phyloP scores from a whole-genome alignment of 2,797 vertebrate species.

The Macropodus opercularis region DNA sequence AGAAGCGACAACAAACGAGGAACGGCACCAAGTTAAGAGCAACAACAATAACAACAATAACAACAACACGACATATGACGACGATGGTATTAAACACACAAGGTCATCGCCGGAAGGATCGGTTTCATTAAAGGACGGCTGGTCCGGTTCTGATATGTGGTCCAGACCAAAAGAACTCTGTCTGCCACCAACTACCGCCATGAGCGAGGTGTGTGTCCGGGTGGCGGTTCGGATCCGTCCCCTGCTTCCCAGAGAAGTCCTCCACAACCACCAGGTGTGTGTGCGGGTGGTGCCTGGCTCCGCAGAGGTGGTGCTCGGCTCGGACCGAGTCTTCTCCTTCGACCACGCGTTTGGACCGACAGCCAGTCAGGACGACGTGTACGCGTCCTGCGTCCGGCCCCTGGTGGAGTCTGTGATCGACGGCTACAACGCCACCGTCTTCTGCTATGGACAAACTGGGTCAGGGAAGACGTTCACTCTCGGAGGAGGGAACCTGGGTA shows the following conservation, averaged over 20 bases:
- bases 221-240: conserved; percentile 91
- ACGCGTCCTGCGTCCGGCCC: conserved; percentile 85
- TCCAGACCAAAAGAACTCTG: no score
- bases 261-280: conserved; percentile 86
- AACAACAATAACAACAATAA: conserved; percentile 10
- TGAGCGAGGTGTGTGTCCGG: conserved; percentile 87
- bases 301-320: conserved; percentile 85
- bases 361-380: conserved; percentile 87
- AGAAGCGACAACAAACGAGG: conserved; percentile 58
- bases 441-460: conserved; percentile 92
- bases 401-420: conserved; percentile 84
- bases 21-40: conserved; percentile 3
- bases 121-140: not conserved
- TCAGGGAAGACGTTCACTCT: conserved; percentile 96
- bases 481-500: conserved; percentile 83
- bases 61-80: not conserved
- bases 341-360: conserved; percentile 89
- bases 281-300: conserved; percentile 82
- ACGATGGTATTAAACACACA: not conserved
- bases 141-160: no score
- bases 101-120: no score
- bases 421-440: conserved; percentile 91
- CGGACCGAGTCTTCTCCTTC: conserved; percentile 86
- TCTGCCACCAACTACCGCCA: conserved; percentile 30
- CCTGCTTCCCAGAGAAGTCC: conserved; percentile 87